Evolutionary conservation across 2,888 invertebrate species (phyloP).

Genomic region (Pinctada fucata): DNA sequence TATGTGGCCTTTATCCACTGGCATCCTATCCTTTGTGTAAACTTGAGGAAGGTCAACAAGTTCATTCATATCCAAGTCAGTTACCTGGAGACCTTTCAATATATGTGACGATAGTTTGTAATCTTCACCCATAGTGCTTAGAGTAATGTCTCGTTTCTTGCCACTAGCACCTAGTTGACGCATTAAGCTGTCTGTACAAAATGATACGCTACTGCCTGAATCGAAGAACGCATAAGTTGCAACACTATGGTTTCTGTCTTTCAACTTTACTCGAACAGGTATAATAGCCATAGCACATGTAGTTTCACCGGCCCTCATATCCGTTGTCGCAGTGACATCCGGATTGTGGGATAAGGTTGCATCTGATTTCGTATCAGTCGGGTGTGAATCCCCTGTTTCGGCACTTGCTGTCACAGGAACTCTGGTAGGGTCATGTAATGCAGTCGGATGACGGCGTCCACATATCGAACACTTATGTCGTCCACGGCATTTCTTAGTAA

Average conservation of each 20-base stretch:
- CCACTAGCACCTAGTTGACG: conserved; percentile 10
- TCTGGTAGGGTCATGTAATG: conserved; percentile 16
- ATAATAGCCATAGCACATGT: conserved; percentile 33
- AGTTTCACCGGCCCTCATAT: conserved; percentile 25
- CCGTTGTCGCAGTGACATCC: no score
- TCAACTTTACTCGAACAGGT: conserved; percentile 15
- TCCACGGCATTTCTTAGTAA: conserved; percentile 12
- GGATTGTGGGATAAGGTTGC: not conserved
- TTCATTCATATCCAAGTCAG: no score
- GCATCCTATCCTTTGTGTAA: no score
- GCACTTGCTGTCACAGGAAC: no score
- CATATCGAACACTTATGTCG: conserved; percentile 14
- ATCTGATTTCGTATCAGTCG: not conserved
- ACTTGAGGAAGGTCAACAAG: no score
- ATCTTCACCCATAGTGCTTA: conserved; percentile 21
- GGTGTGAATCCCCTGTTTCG: no score
- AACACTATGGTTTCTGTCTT: conserved; percentile 6
- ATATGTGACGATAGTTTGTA: conserved; percentile 9
- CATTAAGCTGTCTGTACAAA: conserved; percentile 27
- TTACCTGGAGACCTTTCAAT: no score
- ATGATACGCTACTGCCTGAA: conserved; percentile 26
- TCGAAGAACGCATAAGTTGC: conserved; percentile 30
- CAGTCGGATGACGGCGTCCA: conserved; percentile 12
- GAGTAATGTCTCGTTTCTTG: conserved; percentile 17
- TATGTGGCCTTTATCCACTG: no score